phyloP scores from a whole-genome alignment of 92 coral and sea anemone species.

The Metridium senile region DNA sequence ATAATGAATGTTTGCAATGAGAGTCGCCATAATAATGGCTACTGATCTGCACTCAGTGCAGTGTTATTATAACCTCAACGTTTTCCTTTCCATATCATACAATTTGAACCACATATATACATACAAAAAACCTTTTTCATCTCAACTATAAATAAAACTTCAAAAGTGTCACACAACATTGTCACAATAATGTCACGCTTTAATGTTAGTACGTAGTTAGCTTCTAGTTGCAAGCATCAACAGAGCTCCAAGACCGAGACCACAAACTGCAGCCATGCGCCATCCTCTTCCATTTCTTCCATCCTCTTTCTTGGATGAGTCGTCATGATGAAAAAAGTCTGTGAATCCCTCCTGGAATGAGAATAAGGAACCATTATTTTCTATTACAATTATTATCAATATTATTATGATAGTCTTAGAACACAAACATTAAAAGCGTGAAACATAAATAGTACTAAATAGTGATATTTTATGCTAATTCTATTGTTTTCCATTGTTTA shows the following conservation, averaged over 20 bases:
- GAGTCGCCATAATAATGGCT: neutral
- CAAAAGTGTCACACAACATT: neutral
- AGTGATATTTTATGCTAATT: no score
- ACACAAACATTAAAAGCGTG: no score
- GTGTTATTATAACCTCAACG: neutral
- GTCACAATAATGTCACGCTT: neutral
- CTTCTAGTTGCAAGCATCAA: slow-evolving; percentile 84
- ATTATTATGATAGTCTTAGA: no score
- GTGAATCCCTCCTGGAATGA: slow-evolving; percentile 84
- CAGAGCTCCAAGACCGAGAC: slow-evolving; percentile 92
- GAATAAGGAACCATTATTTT: slow-evolving; percentile 3
- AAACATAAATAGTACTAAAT: no score
- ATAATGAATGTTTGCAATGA: neutral
- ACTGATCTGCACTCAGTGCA: neutral
- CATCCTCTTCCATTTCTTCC: slow-evolving; percentile 47
- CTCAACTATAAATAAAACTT: neutral
- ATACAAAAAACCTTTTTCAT: no score
- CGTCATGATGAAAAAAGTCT: slow-evolving; percentile 65
- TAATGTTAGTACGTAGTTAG: neutral
- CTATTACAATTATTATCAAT: no score
- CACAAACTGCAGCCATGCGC: slow-evolving; percentile 88
- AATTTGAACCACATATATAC: neutral
- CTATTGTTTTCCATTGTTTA: no score
- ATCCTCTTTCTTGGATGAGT: slow-evolving; percentile 27
- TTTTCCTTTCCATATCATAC: neutral